Evolutionary conservation across 2,113 vertebrate species (phyloP), one percentile per base, ranked within the genome.

Genomic region (Carollia perspicillata): DNA sequence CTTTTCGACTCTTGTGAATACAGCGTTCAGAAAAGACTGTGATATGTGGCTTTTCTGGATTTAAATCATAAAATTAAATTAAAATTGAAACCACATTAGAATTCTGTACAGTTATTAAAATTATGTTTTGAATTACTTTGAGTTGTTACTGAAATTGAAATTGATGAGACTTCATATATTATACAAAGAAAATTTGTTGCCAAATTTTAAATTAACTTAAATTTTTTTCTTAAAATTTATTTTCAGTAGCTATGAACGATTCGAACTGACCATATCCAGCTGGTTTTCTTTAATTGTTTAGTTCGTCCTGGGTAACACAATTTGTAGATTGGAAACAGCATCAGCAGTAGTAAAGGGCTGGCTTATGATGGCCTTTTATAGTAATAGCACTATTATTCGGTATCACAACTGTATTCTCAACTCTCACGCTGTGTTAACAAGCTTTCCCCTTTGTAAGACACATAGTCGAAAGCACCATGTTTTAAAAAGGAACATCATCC

Each of bases 11-110:
- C 58, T 55, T 83, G 26, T 42, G 51, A 92, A 66, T 83, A 26
- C 74, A 66, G 42, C 81, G 28, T 90, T 92, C 5, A 60, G 63
- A 78, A 94, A 87, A 44, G 49, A 79, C 80, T 26, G 47, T 47
- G 55, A 78, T 44, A 22, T 71, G 77, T 87, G 35, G 14, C 75
- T 95, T 71, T 89, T 94, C 94, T 96, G 95, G 65, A 85, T 95
- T 94, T 77, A 85, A 95, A 60, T 79, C 30, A 75, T 92, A 77
- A 83, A 75, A 49, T 92, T 77, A 53, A 28, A 63, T 72, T 53
- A 75, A 49, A 23, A 30, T 60, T 74, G 51, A 66, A 93, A 77
- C 47, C 22, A 55, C 18, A 17, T 80, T 33, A 47, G 55, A 89
- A 23, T 94, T 84, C 35, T 77, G 8, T 66, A 28, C 53, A 55